A percentile compares a stretch with the other conserved stretches of the same genome.
Conservation (phyloP, 2,888 invertebrate species). For the Xanthia icteritia region DNA sequence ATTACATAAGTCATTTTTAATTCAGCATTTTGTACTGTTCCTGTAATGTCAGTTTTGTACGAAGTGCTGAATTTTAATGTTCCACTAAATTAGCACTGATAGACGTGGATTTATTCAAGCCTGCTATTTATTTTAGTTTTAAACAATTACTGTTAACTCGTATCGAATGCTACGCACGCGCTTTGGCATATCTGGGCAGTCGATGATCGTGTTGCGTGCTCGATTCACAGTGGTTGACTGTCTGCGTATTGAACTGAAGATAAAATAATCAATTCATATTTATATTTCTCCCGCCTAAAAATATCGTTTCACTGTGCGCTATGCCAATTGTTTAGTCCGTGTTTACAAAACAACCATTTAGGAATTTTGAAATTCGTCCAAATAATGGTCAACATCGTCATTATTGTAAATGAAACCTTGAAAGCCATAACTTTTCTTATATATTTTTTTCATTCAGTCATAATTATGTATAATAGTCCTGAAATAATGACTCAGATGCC, state of each 20-base stretch:
- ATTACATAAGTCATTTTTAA: constrained; percentile 4
- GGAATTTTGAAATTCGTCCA: neutral
- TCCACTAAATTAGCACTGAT: neutral
- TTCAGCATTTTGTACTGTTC: neutral
- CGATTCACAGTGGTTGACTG: constrained; percentile 33
- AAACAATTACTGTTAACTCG: constrained; percentile 35
- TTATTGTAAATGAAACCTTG: neutral
- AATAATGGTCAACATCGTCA: neutral
- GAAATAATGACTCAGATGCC: no score
- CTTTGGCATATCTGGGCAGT: constrained; percentile 49
- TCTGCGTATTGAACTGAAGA: neutral
- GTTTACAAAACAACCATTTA: neutral
- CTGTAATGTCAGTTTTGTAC: neutral
- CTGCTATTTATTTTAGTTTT: constrained; percentile 12
- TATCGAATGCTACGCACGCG: constrained; percentile 47
- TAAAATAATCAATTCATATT: constrained; percentile 6
- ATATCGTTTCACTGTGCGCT: no score
- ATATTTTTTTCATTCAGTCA: neutral
- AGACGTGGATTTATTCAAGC: constrained; percentile 19
- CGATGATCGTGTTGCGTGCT: constrained; percentile 64
- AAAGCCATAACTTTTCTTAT: neutral
- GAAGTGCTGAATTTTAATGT: neutral
- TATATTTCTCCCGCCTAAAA: constrained; percentile 5
- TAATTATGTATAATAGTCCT: no score
- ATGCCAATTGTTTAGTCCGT: neutral